phyloP scores from a whole-genome alignment of 2,888 invertebrate species.

The Coleophora deauratella region DNA sequence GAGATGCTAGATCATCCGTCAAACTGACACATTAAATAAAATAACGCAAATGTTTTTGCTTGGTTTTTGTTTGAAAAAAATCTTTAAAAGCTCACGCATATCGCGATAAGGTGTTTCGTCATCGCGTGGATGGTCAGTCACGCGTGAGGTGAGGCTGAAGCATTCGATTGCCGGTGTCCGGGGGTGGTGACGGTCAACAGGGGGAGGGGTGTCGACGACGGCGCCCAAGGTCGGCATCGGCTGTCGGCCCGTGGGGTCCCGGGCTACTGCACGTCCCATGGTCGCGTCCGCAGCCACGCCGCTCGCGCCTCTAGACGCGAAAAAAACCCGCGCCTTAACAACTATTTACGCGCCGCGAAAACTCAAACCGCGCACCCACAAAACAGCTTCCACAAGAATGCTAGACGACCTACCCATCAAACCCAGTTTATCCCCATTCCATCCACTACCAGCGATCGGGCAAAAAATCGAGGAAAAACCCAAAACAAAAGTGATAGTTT shows the following conservation, averaged over 20 bases:
- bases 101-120: neutral
- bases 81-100: neutral
- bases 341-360: constrained; percentile 66
- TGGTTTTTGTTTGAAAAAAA: no score
- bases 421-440: constrained; percentile 55
- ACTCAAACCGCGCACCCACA: constrained; percentile 46
- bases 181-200: constrained; percentile 27
- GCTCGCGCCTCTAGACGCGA: constrained; percentile 55
- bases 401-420: constrained; percentile 52
- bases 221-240: constrained; percentile 47
- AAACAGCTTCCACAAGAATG: constrained; percentile 59
- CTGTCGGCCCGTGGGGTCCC: constrained; percentile 52
- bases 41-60: no score
- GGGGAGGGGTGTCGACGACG: constrained; percentile 26
- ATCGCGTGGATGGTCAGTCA: neutral
- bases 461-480: constrained; percentile 44
- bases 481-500: constrained; percentile 56
- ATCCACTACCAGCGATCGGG: constrained; percentile 64
- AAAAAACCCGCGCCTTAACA: constrained; percentile 58
- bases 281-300: constrained; percentile 28
- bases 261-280: constrained; percentile 44
- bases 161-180: neutral
- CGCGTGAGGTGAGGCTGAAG: neutral
- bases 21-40: no score
- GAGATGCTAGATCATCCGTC: no score